Evolutionary conservation across 2,113 vertebrate genomes (phyloP), one percentile per base, ranked within the genome.

Genomic region (Aramus guarauna): DNA sequence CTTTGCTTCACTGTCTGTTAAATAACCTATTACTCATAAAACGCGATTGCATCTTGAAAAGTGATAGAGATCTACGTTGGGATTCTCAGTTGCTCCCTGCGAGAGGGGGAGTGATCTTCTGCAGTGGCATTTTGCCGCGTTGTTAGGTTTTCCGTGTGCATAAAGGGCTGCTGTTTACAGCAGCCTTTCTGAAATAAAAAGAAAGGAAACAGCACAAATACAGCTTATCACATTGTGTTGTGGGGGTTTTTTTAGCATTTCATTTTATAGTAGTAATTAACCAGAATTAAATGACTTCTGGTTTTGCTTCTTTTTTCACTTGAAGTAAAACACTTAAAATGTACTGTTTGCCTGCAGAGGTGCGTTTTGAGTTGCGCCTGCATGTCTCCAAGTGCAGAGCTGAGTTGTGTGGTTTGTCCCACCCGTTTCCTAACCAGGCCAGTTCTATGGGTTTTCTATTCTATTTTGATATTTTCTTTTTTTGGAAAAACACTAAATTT

Each of bases 61-160:
- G 72, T 4, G 39, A 37, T 16, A 3, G 0, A 9, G 59, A 36
- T 36, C 3, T 2, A 6, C 21, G 1, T 4, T 27, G 59, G 52
- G 72, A 34, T 30, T 75, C 56, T 26, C 74, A 59, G 56, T 8
- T 1, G 0, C 58, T 80, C 58, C 22, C 52, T 43, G 3, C 6
- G 6, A 39, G 73, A 48, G 26, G 59, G n/a, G 53, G 50, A 93
- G 26, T 53, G 5, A 68, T 26, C 77, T 94, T 62, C 43, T 75
- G 34, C 64, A 7, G 59, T 9, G 82, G 19, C 8, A 32, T 90
- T 67, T 41, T 71, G 58, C 58, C 68, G 63, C 1, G 20, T 34
- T 62, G 76, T 41, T 85, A 15, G 37, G n/a, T 53, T 87, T 64
- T 12, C 79, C 17, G 37, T 3, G 22, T 47, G 53, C 55, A 18